Base-by-base conservation (phyloP, 2,888 invertebrate genomes). In the Brachyptera putata region DNA sequence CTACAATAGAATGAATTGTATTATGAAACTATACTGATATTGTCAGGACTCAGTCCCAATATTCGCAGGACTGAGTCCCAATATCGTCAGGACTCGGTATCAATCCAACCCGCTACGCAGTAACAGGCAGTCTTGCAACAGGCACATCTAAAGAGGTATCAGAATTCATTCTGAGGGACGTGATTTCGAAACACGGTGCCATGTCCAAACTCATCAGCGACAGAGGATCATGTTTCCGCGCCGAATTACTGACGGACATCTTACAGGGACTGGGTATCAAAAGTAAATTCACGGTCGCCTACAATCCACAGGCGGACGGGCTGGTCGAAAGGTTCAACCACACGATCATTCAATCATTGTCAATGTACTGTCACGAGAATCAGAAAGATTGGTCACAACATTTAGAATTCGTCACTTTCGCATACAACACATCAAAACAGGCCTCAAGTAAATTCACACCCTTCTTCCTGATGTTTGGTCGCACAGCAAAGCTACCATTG, bases 241-340 rank as follows among this genome's bases (percentile, higher is more conserved):
- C 63, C 0, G 60, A 58, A 14, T n/a, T 67, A 16, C 41, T 66
- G 16, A 24, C 41, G 14, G 50, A 63, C 43, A n/a, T 65, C 9
- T 21, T 55, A 1, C 21, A 37, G 11, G 30, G 30, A 0, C 9
- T 66, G 14, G 63, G 61, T 4, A 56, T 64, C 11, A 39, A 60
- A 13, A 63, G 66, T 48, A 37, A 26, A 1, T 64, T 58, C 18
- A 66, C 68, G 13, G 50, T 63, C 1, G 58, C 65, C 0, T 67
- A 63, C 56, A 61, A 64, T 4, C 67, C 67, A 0, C 22, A 63
- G 11, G 22, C 25, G 1, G 66, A 68, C 34, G 68, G 68, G 0
- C 26, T 67, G 1, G 62, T 61, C 0, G 69, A 69, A 58, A 36
- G 63, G 1, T 62, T 65, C 36, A 69, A 69, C 46, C 48, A 57